A percentile compares a stretch with the other conserved stretches of the same genome.
Conservation (phyloP, 2,113 vertebrate species). For the Pachycephala philippinensis region DNA sequence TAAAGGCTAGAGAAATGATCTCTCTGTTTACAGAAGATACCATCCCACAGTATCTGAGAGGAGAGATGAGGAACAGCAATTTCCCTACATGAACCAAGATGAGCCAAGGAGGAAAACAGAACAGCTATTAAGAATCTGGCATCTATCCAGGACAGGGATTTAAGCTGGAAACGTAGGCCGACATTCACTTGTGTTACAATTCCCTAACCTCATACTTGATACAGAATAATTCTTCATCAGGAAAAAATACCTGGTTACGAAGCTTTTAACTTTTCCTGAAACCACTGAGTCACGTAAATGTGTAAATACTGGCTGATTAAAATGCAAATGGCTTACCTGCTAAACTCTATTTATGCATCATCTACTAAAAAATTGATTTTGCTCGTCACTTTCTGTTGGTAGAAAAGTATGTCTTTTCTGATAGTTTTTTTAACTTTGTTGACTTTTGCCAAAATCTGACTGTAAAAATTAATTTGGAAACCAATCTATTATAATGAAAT, state of each 20-base stretch:
- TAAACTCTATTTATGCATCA: neutral
- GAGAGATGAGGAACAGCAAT: neutral
- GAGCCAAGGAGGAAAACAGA: neutral
- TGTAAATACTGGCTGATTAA: neutral
- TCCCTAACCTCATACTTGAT: neutral
- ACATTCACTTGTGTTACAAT: neutral
- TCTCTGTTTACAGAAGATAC: neutral
- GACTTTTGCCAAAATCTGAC: neutral
- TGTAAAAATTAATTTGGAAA: neutral
- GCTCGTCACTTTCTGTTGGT: neutral
- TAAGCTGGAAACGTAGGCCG: neutral
- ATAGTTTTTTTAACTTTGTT: neutral
- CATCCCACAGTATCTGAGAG: neutral
- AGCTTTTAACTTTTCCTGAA: neutral
- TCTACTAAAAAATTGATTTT: neutral
- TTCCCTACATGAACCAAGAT: neutral
- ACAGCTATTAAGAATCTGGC: neutral
- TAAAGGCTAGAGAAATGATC: neutral
- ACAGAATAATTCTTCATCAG: neutral
- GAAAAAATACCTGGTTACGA: neutral
- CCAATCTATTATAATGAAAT: neutral
- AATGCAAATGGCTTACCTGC: neutral
- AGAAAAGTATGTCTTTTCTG: neutral
- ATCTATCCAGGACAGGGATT: neutral
- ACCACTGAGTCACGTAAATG: neutral